Evolutionary conservation across 2,797 vertebrate species (phyloP).

Genomic region (Enteromius argenteus): DNA sequence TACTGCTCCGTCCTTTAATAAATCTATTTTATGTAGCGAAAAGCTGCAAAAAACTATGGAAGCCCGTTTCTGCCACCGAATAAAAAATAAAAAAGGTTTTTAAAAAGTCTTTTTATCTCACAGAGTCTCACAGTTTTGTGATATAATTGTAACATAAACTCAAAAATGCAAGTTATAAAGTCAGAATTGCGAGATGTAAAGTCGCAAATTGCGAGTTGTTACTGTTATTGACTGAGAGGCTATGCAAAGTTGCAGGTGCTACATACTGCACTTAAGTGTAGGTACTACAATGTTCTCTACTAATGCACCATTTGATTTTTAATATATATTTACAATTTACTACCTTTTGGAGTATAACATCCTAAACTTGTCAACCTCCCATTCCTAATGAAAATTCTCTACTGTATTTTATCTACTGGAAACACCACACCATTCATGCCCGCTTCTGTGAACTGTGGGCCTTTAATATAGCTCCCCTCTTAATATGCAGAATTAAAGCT

Average conservation of each 20-base stretch:
- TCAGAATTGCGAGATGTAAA: no score
- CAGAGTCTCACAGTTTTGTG: no score
- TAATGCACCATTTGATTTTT: background rate
- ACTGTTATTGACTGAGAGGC: background rate
- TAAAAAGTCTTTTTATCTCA: no score
- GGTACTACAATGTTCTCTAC: background rate
- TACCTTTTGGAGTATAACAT: background rate
- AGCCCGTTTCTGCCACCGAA: no score
- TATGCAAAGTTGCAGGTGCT: no score
- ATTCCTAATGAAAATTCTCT: slow-evolving; percentile 38
- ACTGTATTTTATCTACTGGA: background rate
- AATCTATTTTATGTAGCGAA: background rate
- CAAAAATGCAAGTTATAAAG: no score
- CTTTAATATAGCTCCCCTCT: slow-evolving; percentile 67
- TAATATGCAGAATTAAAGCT: slow-evolving; percentile 71
- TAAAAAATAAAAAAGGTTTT: no score
- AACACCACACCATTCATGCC: slow-evolving; percentile 39
- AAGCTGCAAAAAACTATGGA: background rate
- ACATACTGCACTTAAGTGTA: no score
- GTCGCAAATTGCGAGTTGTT: no score
- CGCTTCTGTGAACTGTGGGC: slow-evolving; percentile 67
- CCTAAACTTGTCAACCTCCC: background rate
- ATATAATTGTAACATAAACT: no score
- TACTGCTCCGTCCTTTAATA: background rate
- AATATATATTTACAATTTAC: background rate